phyloP scores from a whole-genome alignment of 2,113 vertebrate species.

The Baryphthengus martii region DNA sequence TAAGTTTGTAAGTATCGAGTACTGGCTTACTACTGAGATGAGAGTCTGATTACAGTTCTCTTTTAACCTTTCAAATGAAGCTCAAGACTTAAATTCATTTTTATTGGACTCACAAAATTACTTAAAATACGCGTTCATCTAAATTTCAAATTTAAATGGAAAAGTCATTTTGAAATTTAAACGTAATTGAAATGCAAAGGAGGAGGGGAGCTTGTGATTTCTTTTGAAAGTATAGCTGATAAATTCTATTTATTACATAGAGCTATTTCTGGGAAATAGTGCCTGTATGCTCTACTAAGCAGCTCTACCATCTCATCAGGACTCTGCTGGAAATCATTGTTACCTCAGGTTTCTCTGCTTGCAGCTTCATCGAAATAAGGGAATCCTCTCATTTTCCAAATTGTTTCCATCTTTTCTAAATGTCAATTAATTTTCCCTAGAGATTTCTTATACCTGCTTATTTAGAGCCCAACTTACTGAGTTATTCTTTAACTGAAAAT shows the following conservation, averaged over 20 bases:
- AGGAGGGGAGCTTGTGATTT: conserved; percentile 20
- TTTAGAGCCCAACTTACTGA: conserved; percentile 49
- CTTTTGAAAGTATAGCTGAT: conserved; percentile 4
- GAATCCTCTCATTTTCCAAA: conserved; percentile 51
- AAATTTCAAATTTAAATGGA: conserved; percentile 16
- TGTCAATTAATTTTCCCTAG: conserved; percentile 57
- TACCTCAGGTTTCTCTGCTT: conserved; percentile 38
- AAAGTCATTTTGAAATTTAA: conserved; percentile 34
- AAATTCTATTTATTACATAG: conserved; percentile 31
- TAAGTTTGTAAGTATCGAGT: conserved; percentile 90
- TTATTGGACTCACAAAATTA: conserved; percentile 4
- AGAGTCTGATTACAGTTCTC: conserved; percentile 17
- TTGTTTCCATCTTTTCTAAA: conserved; percentile 49
- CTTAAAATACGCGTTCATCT: conserved; percentile 1
- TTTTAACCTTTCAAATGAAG: neutral
- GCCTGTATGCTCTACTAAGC: conserved; percentile 8
- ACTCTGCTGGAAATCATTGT: conserved; percentile 54
- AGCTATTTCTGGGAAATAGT: neutral
- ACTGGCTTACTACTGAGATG: conserved; percentile 27
- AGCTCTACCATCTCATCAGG: conserved; percentile 55
- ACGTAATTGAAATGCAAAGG: conserved; percentile 2
- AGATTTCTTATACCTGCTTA: conserved; percentile 58
- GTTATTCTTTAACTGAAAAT: conserved; percentile 53
- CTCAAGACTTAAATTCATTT: neutral
- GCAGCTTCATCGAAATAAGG: conserved; percentile 33